phyloP scores from a whole-genome alignment of 2,888 invertebrate genomes.

The Stictocephala bisonia region DNA sequence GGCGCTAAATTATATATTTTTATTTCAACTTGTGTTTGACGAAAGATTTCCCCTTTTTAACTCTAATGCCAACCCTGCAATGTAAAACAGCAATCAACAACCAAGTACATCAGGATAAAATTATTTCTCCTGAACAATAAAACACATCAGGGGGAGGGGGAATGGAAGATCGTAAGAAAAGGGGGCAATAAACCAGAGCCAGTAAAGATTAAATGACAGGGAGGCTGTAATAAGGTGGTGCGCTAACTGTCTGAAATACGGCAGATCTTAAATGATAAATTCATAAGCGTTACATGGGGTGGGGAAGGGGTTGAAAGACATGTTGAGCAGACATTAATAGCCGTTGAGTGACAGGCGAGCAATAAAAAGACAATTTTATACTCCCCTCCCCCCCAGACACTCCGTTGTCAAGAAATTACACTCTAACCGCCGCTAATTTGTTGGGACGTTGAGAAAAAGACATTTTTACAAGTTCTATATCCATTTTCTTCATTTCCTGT shows the following conservation, averaged over 20 bases:
- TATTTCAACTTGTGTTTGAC: too few relatives aligned
- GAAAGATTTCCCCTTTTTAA: too few relatives aligned
- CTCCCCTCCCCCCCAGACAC: slow-evolving; percentile 9
- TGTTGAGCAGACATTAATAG: slow-evolving; percentile 32
- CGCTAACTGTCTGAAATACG: slow-evolving; percentile 28
- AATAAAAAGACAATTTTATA: slow-evolving; percentile 45
- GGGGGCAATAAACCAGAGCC: slow-evolving; percentile 18
- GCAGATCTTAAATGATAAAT: slow-evolving; percentile 35
- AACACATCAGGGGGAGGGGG: not conserved
- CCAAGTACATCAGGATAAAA: not conserved
- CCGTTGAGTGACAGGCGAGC: slow-evolving; percentile 41
- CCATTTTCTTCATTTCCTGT: too few relatives aligned
- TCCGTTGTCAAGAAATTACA: slow-evolving; percentile 24
- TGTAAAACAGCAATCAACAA: not conserved
- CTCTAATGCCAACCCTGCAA: too few relatives aligned
- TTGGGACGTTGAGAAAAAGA: slow-evolving; percentile 37
- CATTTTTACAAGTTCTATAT: slow-evolving; percentile 44
- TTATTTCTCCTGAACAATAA: not conserved
- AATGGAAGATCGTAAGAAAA: not conserved
- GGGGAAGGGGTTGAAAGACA: slow-evolving; percentile 1
- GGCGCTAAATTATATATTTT: too few relatives aligned
- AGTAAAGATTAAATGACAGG: slow-evolving; percentile 28
- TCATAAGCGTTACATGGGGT: slow-evolving; percentile 35
- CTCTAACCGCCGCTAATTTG: slow-evolving; percentile 46
- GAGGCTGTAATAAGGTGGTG: slow-evolving; percentile 26